Base-by-base conservation (phyloP, 2,888 invertebrate species). In the Conus canariensis region DNA sequence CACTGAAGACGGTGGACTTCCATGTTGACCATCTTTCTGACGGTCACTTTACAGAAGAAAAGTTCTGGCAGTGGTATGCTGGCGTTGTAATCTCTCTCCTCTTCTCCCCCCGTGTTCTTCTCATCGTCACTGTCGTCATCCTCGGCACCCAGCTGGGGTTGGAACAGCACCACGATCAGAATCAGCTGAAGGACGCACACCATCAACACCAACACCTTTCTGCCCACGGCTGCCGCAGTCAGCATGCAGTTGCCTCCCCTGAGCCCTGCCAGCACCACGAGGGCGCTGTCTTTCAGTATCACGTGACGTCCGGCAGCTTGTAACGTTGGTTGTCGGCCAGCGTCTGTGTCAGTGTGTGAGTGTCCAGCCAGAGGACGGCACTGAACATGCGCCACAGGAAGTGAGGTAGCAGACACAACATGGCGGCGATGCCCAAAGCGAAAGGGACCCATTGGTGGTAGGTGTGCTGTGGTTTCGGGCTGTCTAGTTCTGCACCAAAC, bases 351-450 rank as follows among this genome's bases (percentile, higher is more conserved):
- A 87, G 87, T 9, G 74, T 45, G 59, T 87, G 87, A 67, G 58
- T 19, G 87, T 87, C 87, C 87, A 87, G 56, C 87, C 87, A 87
- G 10, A 87, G 74, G 58, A 87, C n/a, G 74, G 74, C 74, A 74
- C 87, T 87, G 87, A 87, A 74, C 87, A 87, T 74, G 87, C 87
- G 87, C 87, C 87, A 87, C 45, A 87, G 14, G 87, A 74, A 14
- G 74, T 87, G 87, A 7, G 87, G 87, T n/a, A 87, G 12, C 45
- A 87, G n/a, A n/a, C 87, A 87, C 45, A 87, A 56, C 30, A 87
- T 64, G 59, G 87, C 74, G 74, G 58, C 74, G 10, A 64, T 14
- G 14, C 74, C 74, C 14, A 87, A 58, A n/a, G 58, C n/a, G 74
- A 87, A 87, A 14, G 87, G 87, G 3, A 74, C 74, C 87, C 87